phyloP scores from a whole-genome alignment of 2,888 invertebrate species.

The Temnothorax rugatulus region DNA sequence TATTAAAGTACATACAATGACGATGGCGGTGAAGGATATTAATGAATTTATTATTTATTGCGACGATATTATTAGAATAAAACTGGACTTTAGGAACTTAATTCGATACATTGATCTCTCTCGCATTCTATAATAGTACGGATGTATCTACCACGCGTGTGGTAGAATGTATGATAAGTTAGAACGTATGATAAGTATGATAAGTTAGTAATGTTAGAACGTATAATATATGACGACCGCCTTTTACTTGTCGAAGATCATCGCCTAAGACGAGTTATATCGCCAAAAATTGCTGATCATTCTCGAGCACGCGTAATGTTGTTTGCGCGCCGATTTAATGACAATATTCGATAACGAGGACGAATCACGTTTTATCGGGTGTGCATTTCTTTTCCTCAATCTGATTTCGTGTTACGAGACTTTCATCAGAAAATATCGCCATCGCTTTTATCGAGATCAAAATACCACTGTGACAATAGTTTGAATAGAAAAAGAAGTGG shows the following conservation, averaged over 20 bases:
- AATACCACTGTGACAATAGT: background rate
- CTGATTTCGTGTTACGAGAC: background rate
- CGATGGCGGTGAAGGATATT: background rate
- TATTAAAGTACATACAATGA: background rate
- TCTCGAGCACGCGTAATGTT: background rate
- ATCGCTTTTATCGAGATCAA: background rate
- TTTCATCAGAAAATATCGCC: background rate
- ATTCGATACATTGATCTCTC: slow-evolving; percentile 66
- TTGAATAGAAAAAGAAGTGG: background rate
- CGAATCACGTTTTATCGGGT: background rate
- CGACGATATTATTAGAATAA: slow-evolving; percentile 16
- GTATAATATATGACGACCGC: too few species aligned
- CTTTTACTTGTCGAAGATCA: background rate
- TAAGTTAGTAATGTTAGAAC: too few species aligned
- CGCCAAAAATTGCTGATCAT: background rate
- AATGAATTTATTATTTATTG: slow-evolving; percentile 38
- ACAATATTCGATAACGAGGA: background rate
- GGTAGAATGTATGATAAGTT: too few species aligned
- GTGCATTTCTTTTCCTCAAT: background rate
- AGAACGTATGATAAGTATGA: too few species aligned
- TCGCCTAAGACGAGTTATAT: background rate
- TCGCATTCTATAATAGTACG: slow-evolving; percentile 60
- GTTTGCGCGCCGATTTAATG: background rate
- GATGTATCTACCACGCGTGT: slow-evolving; percentile 21
- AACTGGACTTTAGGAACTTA: slow-evolving; percentile 49